Percentiles rank a stretch among this genome's conserved stretches.
Conservation (phyloP, 2,797 vertebrate genomes). For the Neopelma chrysocephalum region DNA sequence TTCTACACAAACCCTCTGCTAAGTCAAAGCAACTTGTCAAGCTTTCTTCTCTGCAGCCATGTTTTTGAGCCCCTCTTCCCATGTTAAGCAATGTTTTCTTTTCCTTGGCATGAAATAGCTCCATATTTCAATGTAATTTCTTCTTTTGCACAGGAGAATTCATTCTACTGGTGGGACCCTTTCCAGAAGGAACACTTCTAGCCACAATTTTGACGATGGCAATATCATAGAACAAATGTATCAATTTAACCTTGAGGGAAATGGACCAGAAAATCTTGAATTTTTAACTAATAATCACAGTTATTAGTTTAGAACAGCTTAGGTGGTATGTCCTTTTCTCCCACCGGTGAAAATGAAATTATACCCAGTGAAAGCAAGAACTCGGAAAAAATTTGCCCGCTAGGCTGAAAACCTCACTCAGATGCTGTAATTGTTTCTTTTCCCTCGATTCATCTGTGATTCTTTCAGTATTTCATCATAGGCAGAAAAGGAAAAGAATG, state of each 20-base stretch:
- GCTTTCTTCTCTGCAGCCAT: conserved; percentile 41
- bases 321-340: background rate
- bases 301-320: background rate
- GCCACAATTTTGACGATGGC: conserved; percentile 42
- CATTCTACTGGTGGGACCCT: conserved; percentile 43
- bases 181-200: conserved; percentile 31
- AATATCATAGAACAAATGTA: conserved; percentile 37
- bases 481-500: background rate
- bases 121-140: conserved; percentile 36
- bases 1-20: conserved; percentile 38
- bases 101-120: conserved; percentile 68
- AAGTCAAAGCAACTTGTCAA: conserved; percentile 26
- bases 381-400: background rate
- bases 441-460: background rate
- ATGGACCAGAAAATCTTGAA: background rate
- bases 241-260: conserved; percentile 12
- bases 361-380: background rate
- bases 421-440: background rate
- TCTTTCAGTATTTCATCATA: background rate
- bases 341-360: background rate
- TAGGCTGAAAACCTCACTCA: background rate
- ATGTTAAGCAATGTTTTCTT: conserved; percentile 64
- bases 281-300: background rate
- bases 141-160: conserved; percentile 51
- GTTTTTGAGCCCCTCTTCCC: conserved; percentile 13